Evolutionary conservation across 92 coral and sea anemone species (phyloP), one percentile per base, ranked within the genome.

Genomic region (Paramuricea clavata): DNA sequence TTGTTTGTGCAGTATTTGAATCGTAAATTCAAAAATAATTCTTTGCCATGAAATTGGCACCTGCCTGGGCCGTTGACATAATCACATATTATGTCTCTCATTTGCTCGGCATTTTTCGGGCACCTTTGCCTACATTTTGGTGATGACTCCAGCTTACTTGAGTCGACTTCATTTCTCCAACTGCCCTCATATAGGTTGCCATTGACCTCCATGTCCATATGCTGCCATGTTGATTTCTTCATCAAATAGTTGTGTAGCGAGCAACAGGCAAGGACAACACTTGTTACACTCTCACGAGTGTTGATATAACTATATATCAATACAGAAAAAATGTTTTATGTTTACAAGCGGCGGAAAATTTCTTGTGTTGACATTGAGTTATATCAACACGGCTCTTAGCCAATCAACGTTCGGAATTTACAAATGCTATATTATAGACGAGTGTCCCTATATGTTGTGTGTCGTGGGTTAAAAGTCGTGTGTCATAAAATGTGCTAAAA

Each of bases 21-120:
- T n/a, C n/a, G n/a, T n/a, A n/a, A n/a, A n/a, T n/a, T n/a, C n/a
- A n/a, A n/a, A n/a, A n/a, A n/a, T n/a, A n/a, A n/a, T 87, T 91
- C 93, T 87, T 81, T 91, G 91, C 94, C 94, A 91, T 12, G 93
- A 91, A 12, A 91, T 52, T 70, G 87, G 91, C 16, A n/a, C n/a
- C n/a, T n/a, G n/a, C 91, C 91, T 32, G 89, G 86, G 0, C 93
- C 93, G 87, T 81, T 91, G 91, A 90, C 94, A 91, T 5, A 87
- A 33, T 72, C 33, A 52, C 89, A 91, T 30, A 91, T 33, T 2
- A 33, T 36, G 68, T 91, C 87, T 69, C 94, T 80, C 69, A 92
- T 65, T 16, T 72, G 75, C 28, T 81, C 85, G 13, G 90, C 92
- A 22, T 88, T 79, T 60, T 35, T 74, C 8, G 81, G 78, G 34